Evolutionary conservation across 2,113 vertebrate genomes (phyloP), one percentile per base, ranked within the genome.

Genomic region (Stigmatopora argus): DNA sequence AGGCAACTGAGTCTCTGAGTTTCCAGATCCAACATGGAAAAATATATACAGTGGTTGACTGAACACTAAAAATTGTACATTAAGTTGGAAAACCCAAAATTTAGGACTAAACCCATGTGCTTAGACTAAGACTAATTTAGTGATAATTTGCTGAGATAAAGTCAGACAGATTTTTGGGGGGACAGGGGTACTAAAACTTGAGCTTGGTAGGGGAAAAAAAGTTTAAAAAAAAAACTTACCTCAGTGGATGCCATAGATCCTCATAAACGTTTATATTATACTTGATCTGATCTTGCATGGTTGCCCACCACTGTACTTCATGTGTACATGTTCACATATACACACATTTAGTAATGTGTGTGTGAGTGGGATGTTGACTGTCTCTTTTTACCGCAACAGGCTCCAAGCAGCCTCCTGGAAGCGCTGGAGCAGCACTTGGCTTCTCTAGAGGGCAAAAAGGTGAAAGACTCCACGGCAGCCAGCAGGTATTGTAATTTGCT

Each of bases 361-460:
- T 55, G 17, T 59, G 70, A 65, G 26, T 7, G 19, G 38, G 44
- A 48, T 45, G 66, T 75, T 85, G 72, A 87, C 57, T 56, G 44
- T 71, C 45, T 67, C 76, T 72, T 81, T 45, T 83, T 13, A 56
- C 83, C 76, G 71, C 11, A 2, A 64, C 81, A 92, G 96, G 96
- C 96, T 88, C 96, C 96, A 0, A 98, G 96, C 89, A 99, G 96
- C 89, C 95, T 99, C 70, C 92, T 99, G 65, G 96, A 98, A 92
- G 96, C 96, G 88, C 92, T 99, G 88, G 96, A 98, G 86, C 96
- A 98, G 70, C 96, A 99, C 85, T 91, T 99, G 90, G 96, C 94
- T 83, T 99, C 96, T 81, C 92, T 99, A 85, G 96, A 99, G 89
- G 96, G 96, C 83, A 99, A 99, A 83, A 99, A 99, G 89, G 96